These are phyloP conservation scores for Ctenopoma multispine DNA, from an alignment of 2,797 vertebrate species.

Conservation along the genomic window DNA sequence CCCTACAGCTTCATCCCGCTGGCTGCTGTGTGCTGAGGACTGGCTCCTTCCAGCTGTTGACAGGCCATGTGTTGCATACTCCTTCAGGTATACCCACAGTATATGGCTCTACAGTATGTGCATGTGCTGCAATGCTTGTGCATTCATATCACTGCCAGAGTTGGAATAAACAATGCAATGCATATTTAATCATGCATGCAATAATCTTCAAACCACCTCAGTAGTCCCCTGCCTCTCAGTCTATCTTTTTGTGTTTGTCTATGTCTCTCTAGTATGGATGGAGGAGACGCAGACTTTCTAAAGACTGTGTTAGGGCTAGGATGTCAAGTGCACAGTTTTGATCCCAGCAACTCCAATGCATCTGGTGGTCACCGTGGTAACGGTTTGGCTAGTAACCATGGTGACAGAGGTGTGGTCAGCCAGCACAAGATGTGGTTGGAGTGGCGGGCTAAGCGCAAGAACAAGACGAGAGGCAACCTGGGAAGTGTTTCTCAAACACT, in stretches of 20 bases:
- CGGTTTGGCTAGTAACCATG: slow-evolving; percentile 77
- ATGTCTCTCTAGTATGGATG: slow-evolving; percentile 77
- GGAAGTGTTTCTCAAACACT: slow-evolving; percentile 77
- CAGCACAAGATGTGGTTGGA: slow-evolving; percentile 84
- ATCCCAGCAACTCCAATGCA: slow-evolving; percentile 76
- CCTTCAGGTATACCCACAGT: slow-evolving; percentile 80
- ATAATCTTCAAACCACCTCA: slow-evolving; percentile 60
- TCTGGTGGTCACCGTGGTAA: slow-evolving; percentile 77
- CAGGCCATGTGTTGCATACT: slow-evolving; percentile 80
- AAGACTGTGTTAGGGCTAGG: slow-evolving; percentile 72
- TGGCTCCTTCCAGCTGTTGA: slow-evolving; percentile 75
- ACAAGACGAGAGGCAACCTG: slow-evolving; percentile 63
- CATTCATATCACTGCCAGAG: slow-evolving; percentile 52
- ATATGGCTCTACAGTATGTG: slow-evolving; percentile 32
- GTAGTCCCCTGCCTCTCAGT: slow-evolving; percentile 46
- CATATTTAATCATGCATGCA: slow-evolving; percentile 75
- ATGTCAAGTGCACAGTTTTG: slow-evolving; percentile 85
- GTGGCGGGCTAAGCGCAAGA: slow-evolving; percentile 76
- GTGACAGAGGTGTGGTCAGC: slow-evolving; percentile 68
- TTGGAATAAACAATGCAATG: slow-evolving; percentile 68
- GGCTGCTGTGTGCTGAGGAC: slow-evolving; percentile 81
- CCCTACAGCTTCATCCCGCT: slow-evolving; percentile 52
- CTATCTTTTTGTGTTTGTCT: slow-evolving; percentile 45
- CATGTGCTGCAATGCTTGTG: slow-evolving; percentile 56
- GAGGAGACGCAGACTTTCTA: slow-evolving; percentile 78